phyloP scores from a whole-genome alignment of 2,888 invertebrate genomes.

The Iphiclides podalirius region DNA sequence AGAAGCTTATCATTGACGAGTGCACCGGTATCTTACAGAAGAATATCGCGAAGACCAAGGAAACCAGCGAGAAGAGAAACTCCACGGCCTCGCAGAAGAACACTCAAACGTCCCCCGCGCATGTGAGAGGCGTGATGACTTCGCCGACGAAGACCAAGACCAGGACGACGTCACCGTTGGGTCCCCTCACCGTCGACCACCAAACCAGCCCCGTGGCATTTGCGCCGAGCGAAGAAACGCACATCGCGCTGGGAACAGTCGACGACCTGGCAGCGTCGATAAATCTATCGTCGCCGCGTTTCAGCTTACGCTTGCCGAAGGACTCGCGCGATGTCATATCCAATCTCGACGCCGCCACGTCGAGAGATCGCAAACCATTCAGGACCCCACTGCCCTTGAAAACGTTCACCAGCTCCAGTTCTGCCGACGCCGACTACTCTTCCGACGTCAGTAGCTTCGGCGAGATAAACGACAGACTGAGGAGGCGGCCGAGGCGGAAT shows the following conservation, averaged over 20 bases:
- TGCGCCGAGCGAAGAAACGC: conserved; percentile 40
- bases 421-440: conserved; percentile 57
- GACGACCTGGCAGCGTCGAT: conserved; percentile 58
- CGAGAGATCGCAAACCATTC: conserved; percentile 1
- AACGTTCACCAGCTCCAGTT: conserved; percentile 53
- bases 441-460: conserved; percentile 72
- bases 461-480: conserved; percentile 54
- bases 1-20: conserved; percentile 64
- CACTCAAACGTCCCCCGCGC: conserved; percentile 72
- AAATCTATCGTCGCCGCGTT: conserved; percentile 67
- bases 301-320: conserved; percentile 62
- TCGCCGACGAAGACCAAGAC: conserved; percentile 67
- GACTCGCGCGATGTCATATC: conserved; percentile 56
- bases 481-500: conserved; percentile 40
- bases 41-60: conserved; percentile 56
- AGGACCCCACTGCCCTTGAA: background rate
- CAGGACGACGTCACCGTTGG: conserved; percentile 66
- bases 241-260: conserved; percentile 38
- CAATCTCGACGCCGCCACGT: conserved; percentile 42
- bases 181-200: conserved; percentile 46
- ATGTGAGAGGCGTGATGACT: conserved; percentile 67
- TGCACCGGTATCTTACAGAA: conserved; percentile 65
- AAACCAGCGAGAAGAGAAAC: conserved; percentile 41
- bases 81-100: conserved; percentile 55
- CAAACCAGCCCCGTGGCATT: conserved; percentile 58